phyloP scores from a whole-genome alignment of 2,797 vertebrate species.

The Petrocephalus schoutedeni region DNA sequence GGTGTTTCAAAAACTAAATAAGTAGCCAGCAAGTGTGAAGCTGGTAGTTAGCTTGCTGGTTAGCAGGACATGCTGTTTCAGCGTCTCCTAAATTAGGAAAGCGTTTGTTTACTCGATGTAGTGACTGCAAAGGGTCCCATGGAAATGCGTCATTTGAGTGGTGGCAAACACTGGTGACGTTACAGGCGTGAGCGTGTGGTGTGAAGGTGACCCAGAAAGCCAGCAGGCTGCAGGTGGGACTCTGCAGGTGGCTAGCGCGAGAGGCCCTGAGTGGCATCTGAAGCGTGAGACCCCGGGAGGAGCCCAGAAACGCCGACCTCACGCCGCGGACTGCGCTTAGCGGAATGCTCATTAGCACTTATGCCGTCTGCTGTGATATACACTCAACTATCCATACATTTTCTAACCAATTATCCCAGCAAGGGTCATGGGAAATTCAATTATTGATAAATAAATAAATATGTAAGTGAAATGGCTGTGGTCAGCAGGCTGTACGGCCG shows the following conservation, averaged over 20 bases:
- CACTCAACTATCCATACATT: not conserved
- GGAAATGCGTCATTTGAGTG: not conserved
- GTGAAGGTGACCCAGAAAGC: not conserved
- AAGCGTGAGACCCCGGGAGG: not conserved
- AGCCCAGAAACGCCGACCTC: not conserved
- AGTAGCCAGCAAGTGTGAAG: not conserved
- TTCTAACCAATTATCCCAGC: not conserved
- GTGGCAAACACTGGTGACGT: not conserved
- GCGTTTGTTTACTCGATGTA: not conserved
- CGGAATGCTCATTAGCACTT: not conserved
- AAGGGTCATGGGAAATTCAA: not conserved
- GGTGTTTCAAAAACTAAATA: not conserved
- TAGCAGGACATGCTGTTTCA: not conserved
- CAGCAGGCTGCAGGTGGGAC: not conserved
- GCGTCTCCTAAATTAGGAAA: not conserved
- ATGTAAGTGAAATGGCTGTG: not conserved
- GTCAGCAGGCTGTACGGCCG: not conserved
- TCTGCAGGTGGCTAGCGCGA: not conserved
- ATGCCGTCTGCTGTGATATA: not conserved
- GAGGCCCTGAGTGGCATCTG: not conserved
- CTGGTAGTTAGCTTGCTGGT: not conserved
- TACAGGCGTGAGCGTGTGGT: not conserved
- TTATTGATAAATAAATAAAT: slow-evolving; percentile 3
- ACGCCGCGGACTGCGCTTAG: not conserved
- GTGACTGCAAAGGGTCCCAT: not conserved